Evolutionary conservation across 2,113 vertebrate genomes (phyloP).

Genomic region (Neogale vison): DNA sequence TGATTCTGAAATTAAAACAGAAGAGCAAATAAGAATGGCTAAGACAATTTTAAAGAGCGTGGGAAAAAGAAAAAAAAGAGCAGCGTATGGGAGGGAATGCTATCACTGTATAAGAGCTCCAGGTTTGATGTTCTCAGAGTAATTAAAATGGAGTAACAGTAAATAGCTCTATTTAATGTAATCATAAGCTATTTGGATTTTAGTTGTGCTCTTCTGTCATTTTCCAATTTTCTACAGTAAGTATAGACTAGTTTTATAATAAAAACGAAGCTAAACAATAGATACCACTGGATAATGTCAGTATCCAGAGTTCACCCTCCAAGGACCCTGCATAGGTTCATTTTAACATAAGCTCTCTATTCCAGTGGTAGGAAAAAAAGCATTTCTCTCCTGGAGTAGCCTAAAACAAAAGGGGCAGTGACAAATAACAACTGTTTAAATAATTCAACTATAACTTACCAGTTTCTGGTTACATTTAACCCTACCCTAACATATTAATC

Average conservation of each 20-base stretch:
- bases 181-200: neutral
- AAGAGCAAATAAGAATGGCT: neutral
- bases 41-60: neutral
- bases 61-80: neutral
- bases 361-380: neutral
- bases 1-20: neutral
- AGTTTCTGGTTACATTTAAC: neutral
- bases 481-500: neutral
- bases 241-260: neutral
- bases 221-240: neutral
- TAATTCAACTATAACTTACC: neutral
- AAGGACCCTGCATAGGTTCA: neutral
- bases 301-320: neutral
- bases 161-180: neutral
- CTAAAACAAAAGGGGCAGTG: neutral
- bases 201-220: neutral
- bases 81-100: neutral
- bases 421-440: neutral
- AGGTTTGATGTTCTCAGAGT: neutral
- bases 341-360: neutral
- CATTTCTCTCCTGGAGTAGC: neutral
- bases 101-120: neutral
- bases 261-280: neutral
- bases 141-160: neutral
- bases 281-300: neutral